A percentile compares a stretch with the other conserved stretches of the same genome.
Evolutionary conservation across 2,888 invertebrate genomes (phyloP).

Genomic region (Ypsolopha scabrella): DNA sequence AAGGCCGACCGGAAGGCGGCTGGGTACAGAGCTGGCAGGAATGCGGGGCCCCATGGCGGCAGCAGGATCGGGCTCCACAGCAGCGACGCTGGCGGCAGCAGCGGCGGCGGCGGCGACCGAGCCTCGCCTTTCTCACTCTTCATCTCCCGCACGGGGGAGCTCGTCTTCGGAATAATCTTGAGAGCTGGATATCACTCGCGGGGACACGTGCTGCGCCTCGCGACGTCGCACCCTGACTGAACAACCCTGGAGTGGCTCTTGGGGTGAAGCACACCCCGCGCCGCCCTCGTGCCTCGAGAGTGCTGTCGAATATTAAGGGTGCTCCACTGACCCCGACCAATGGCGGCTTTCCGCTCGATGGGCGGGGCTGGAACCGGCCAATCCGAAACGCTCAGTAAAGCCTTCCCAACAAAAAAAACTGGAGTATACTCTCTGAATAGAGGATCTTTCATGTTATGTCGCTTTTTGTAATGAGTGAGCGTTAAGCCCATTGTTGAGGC

Average conservation of each 20-base stretch:
- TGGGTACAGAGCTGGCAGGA: constrained; percentile 79
- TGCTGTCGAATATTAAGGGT: constrained; percentile 66
- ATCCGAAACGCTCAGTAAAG: constrained; percentile 32
- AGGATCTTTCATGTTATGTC: constrained; percentile 69
- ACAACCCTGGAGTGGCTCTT: constrained; percentile 69
- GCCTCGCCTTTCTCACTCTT: constrained; percentile 61
- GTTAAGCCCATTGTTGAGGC: constrained; percentile 69
- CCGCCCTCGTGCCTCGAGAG: constrained; percentile 63
- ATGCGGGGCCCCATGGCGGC: constrained; percentile 81
- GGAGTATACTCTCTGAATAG: constrained; percentile 67
- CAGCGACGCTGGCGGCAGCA: constrained; percentile 74
- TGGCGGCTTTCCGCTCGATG: constrained; percentile 31
- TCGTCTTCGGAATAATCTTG: constrained; percentile 65
- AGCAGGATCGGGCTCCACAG: constrained; percentile 82
- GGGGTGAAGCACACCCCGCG: constrained; percentile 67
- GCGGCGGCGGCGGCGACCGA: constrained; percentile 50
- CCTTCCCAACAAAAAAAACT: constrained; percentile 62
- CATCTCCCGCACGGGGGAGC: constrained; percentile 66
- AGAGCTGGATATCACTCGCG: constrained; percentile 40
- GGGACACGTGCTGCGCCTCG: constrained; percentile 60
- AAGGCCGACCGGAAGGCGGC: constrained; percentile 78
- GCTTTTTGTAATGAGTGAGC: constrained; percentile 70
- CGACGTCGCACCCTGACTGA: constrained; percentile 64
- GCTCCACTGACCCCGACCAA: constrained; percentile 57
- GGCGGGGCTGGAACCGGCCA: constrained; percentile 53